Conservation (phyloP, 2,888 invertebrate genomes). For the Coronaproctus castanopsis region DNA sequence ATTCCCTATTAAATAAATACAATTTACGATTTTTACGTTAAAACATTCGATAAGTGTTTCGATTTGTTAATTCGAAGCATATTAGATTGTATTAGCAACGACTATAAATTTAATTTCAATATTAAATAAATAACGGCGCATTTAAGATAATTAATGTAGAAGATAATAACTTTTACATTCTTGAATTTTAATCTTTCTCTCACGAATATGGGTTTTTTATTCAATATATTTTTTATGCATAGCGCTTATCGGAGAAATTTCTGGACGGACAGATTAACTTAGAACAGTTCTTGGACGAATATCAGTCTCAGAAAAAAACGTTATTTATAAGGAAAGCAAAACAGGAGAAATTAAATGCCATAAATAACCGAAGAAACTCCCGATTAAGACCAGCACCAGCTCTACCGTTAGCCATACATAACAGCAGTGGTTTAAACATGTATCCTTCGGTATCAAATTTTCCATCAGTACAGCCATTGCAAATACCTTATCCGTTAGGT, state of each 20-base stretch:
- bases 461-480: not conserved
- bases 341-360: conserved; percentile 75
- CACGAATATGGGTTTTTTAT: too few species aligned
- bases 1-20: not conserved
- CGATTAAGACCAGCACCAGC: not conserved
- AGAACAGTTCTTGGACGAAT: conserved; percentile 71
- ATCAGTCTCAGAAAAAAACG: conserved; percentile 48
- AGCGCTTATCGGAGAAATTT: conserved; percentile 64
- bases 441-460: conserved; percentile 1
- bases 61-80: too few species aligned
- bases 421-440: not conserved
- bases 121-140: too few species aligned
- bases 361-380: conserved; percentile 30
- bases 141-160: too few species aligned
- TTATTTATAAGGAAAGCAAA: conserved; percentile 74
- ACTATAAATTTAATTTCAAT: too few species aligned
- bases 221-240: too few species aligned
- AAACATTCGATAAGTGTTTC: conserved; percentile 13
- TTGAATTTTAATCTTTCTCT: too few species aligned
- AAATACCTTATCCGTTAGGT: conserved; percentile 5
- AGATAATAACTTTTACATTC: too few species aligned
- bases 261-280: conserved; percentile 45
- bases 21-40: too few species aligned
- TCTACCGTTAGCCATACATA: not conserved
- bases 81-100: too few species aligned